These are phyloP conservation scores for Ovibos moschatus DNA, from an alignment of 2,113 vertebrate genomes.

Conservation along the genomic window DNA sequence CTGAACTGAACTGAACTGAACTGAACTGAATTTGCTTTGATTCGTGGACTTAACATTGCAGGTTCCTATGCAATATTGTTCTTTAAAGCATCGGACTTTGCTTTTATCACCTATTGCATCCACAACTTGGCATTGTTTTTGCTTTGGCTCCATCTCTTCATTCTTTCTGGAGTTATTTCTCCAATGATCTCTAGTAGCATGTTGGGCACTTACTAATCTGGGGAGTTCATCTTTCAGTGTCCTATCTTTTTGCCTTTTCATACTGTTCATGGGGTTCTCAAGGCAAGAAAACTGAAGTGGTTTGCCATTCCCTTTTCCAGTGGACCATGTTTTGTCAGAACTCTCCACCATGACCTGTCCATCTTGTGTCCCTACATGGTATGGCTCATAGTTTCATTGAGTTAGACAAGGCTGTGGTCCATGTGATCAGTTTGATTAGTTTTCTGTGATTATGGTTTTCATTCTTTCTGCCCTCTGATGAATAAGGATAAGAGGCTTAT, in stretches of 20 bases:
- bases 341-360: background rate
- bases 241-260: background rate
- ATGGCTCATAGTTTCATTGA: background rate
- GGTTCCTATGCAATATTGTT: background rate
- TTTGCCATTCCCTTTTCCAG: background rate
- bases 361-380: background rate
- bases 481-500: background rate
- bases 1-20: too few relatives aligned
- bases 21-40: background rate
- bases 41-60: background rate
- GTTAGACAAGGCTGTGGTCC: background rate
- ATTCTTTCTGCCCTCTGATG: background rate
- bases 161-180: background rate
- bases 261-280: background rate
- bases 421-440: background rate
- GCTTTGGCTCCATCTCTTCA: background rate
- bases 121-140: background rate
- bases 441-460: background rate
- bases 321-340: background rate
- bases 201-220: background rate
- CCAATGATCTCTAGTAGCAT: background rate
- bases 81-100: background rate
- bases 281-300: background rate
- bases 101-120: background rate
- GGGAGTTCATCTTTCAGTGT: background rate